phyloP scores from a whole-genome alignment of 2,888 invertebrate genomes.

The Cistogaster globosa region DNA sequence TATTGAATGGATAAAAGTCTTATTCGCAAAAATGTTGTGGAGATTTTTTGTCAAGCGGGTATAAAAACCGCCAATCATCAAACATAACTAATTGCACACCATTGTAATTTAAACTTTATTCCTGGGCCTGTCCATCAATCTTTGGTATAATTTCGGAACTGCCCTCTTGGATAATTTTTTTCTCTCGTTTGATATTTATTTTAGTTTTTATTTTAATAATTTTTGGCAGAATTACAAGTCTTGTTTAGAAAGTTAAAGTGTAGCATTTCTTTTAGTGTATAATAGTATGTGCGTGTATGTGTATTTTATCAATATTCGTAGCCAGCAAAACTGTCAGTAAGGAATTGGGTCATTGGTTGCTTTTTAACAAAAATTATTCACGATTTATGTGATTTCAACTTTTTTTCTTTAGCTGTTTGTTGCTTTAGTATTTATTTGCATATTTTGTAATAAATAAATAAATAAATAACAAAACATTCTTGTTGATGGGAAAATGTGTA shows the following conservation, averaged over 20 bases:
- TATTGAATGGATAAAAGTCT: too few relatives aligned
- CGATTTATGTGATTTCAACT: slow-evolving; percentile 53
- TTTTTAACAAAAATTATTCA: slow-evolving; percentile 49
- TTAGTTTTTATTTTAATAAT: not conserved
- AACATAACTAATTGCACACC: too few relatives aligned
- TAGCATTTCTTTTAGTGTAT: not conserved
- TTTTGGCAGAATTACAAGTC: slow-evolving; percentile 52
- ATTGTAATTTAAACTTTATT: too few relatives aligned
- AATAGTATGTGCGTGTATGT: not conserved
- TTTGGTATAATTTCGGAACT: not conserved
- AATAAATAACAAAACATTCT: slow-evolving; percentile 19
- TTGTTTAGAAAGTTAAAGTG: not conserved
- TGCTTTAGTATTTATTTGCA: slow-evolving; percentile 9
- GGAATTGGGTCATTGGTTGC: slow-evolving; percentile 64
- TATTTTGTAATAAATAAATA: slow-evolving; percentile 14
- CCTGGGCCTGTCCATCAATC: too few relatives aligned
- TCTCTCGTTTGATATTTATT: not conserved
- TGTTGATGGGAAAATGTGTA: slow-evolving; percentile 47
- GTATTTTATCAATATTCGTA: slow-evolving; percentile 31
- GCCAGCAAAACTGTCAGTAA: slow-evolving; percentile 49
- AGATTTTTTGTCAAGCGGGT: too few relatives aligned
- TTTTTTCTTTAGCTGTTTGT: slow-evolving; percentile 19
- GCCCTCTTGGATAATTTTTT: not conserved
- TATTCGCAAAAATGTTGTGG: too few relatives aligned
- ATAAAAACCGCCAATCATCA: too few relatives aligned